Evolutionary conservation across 2,797 vertebrate species (phyloP).

Genomic region (Microcaecilia unicolor): DNA sequence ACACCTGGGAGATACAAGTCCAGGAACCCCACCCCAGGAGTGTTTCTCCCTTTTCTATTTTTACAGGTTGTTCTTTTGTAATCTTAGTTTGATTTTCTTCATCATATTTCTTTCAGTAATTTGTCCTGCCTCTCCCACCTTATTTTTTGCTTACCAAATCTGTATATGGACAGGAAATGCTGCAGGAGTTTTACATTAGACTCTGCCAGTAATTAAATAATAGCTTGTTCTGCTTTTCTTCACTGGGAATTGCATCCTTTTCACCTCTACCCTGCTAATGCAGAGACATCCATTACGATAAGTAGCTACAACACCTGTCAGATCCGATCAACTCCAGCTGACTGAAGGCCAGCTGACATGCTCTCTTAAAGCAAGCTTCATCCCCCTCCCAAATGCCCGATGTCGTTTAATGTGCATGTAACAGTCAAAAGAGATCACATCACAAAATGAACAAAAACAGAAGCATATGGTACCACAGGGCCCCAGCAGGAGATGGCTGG

Average conservation of each 20-base stretch:
- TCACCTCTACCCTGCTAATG: conserved; percentile 63
- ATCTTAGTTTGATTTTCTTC: too few species aligned
- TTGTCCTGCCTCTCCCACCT: too few species aligned
- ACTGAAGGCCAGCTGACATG: conserved; percentile 63
- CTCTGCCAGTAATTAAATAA: conserved; percentile 94
- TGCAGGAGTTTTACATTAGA: conserved; percentile 64
- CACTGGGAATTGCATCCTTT: conserved; percentile 66
- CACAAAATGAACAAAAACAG: conserved; percentile 62
- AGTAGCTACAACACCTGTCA: conserved; percentile 86
- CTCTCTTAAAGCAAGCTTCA: conserved; percentile 59
- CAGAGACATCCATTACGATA: conserved; percentile 73
- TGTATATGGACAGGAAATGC: conserved; percentile 46
- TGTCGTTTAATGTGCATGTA: conserved; percentile 66
- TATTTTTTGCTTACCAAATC: too few species aligned
- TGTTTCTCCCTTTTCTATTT: too few species aligned
- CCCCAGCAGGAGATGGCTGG: conserved; percentile 55
- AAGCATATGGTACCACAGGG: conserved; percentile 66
- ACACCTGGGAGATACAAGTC: too few species aligned
- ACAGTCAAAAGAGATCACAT: conserved; percentile 67
- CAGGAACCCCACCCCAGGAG: too few species aligned
- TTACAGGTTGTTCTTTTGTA: too few species aligned
- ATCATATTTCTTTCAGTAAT: too few species aligned
- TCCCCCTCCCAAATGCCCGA: conserved; percentile 52
- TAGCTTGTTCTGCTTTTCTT: conserved; percentile 76
- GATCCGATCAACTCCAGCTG: conserved; percentile 67